Percentiles rank a stretch among this genome's conserved stretches.
phyloP scores from a whole-genome alignment of 2,888 invertebrate genomes.

The Andrena dorsata region DNA sequence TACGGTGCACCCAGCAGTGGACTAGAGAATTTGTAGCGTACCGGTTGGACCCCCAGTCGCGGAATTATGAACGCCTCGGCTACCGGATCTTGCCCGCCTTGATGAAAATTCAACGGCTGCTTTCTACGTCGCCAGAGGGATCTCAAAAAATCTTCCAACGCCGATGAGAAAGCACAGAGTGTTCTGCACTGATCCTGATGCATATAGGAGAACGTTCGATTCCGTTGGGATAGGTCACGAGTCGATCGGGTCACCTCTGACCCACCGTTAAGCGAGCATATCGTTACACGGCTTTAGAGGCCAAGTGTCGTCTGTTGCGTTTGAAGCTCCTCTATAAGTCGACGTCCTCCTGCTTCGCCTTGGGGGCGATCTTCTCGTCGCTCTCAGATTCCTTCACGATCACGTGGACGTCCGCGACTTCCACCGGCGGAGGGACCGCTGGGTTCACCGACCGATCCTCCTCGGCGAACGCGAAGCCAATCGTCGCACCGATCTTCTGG shows the following conservation, averaged over 20 bases:
- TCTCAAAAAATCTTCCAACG: no score
- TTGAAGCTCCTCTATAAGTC: conserved; percentile 73
- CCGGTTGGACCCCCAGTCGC: not conserved
- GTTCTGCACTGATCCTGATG: no score
- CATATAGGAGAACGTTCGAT: no score
- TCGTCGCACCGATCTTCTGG: conserved; percentile 93
- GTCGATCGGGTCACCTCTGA: no score
- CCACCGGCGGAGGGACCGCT: conserved; percentile 80
- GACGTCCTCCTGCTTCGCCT: conserved; percentile 78
- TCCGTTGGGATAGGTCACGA: no score
- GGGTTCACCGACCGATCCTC: conserved; percentile 87
- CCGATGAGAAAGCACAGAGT: no score
- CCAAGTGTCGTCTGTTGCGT: no score
- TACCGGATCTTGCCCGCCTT: no score
- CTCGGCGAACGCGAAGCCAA: conserved; percentile 91
- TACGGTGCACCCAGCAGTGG: conserved; percentile 26
- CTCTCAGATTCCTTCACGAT: conserved; percentile 72
- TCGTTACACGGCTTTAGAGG: no score
- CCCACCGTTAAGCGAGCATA: no score
- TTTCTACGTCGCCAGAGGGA: not conserved
- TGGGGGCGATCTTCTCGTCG: conserved; percentile 76
- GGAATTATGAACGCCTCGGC: not conserved
- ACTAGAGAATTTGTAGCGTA: not conserved
- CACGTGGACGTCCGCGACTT: conserved; percentile 81
- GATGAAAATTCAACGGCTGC: not conserved